Conservation (phyloP, 2,113 vertebrate genomes). For the Mormyrus lacerda region DNA sequence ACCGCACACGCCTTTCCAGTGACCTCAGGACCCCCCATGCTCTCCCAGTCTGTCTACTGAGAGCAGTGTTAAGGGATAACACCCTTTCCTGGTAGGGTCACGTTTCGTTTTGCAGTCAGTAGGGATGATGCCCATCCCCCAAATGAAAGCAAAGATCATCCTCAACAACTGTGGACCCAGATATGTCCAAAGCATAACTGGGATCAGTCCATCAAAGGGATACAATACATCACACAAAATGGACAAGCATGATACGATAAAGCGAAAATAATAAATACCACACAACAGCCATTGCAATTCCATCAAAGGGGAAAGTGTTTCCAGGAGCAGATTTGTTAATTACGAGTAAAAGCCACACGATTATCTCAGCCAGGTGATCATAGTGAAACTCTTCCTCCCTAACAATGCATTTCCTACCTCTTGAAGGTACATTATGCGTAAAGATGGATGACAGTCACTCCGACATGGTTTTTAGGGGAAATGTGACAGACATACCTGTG, state of each 20-base stretch:
- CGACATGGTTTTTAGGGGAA: not conserved
- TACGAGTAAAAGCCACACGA: not conserved
- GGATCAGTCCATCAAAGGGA: not conserved
- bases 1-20: not conserved
- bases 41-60: too few species aligned
- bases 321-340: not conserved
- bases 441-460: not conserved
- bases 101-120: not conserved
- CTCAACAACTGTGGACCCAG: not conserved
- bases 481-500: not conserved
- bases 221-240: not conserved
- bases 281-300: not conserved
- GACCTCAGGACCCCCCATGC: not conserved
- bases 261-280: not conserved
- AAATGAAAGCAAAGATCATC: not conserved
- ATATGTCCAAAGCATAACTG: not conserved
- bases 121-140: not conserved
- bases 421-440: not conserved
- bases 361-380: not conserved
- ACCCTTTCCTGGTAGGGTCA: not conserved
- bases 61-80: too few species aligned
- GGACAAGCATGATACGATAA: not conserved
- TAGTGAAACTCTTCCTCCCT: not conserved
- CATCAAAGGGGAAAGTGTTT: not conserved
- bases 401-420: slow-evolving; percentile 3